Evolutionary conservation across 2,888 invertebrate genomes (phyloP), one percentile per base, ranked within the genome.

Genomic region (Trypoxylon attenuatum): DNA sequence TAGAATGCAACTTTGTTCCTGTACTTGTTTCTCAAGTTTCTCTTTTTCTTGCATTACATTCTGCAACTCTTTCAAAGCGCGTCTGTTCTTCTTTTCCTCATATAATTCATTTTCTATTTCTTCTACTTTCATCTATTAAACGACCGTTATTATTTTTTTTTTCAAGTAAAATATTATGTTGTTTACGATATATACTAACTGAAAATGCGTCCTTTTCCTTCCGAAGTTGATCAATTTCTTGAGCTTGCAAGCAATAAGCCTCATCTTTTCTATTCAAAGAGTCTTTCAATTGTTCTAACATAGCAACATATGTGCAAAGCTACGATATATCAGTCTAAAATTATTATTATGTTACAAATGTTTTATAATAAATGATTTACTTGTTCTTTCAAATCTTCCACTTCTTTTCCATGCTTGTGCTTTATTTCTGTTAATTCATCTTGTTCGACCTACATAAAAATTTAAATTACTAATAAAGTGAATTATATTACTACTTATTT

Each of bases 161-260:
- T 13, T 5, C n/a, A 38, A 0, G 5, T 25, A 13, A 13, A 25
- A 23, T 16, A 42, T 42, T 47, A 13, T 18, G 4, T 16, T 47
- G 22, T 16, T 6, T 19, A 15, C 29, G 42, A 50, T 22, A 6
- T 5, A 1, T 41, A 63, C 74, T 67, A 54, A 81, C 81, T 38
- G 47, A 45, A n/a, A 82, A 65, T 8, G 64, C 69, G 41, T 81
- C 73, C 47, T 71, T 75, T 21, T 84, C 80, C n/a, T 50, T 23
- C 16, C 54, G 61, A 10, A 82, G 65, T 15, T 73, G 60, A 49
- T 79, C 71, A 23, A 83, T 72, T 64, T 83, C 77, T 16, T 76
- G 63, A 3, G 45, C 58, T 39, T 77, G 76, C 8, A 50, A 59
- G 42, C 60, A 42, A 51, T 70, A 78, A 13, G 70, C 50, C 43